phyloP scores from a whole-genome alignment of 1,140 invertebrate species.

The Leptinotarsa undecemlineata region DNA sequence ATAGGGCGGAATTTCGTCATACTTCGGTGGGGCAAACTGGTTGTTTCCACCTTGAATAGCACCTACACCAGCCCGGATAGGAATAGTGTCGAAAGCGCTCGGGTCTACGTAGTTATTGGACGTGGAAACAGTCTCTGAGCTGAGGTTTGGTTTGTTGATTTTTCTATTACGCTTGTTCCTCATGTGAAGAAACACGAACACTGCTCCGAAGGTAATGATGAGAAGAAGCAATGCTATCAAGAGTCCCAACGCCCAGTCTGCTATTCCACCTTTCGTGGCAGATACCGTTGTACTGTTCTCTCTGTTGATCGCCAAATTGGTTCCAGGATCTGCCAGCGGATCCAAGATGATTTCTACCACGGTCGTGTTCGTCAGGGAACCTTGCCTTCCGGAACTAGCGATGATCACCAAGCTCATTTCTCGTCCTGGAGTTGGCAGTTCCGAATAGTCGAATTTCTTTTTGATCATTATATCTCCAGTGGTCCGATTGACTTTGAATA shows the following conservation, averaged over 20 bases:
- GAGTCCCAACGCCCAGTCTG: slow-evolving; percentile 86
- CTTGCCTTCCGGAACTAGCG: slow-evolving; percentile 84
- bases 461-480: slow-evolving; percentile 85
- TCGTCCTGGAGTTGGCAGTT: slow-evolving; percentile 65
- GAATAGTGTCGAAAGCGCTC: slow-evolving; percentile 85
- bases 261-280: slow-evolving; percentile 68
- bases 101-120: slow-evolving; percentile 82
- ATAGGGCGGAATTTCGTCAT: slow-evolving; percentile 89
- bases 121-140: slow-evolving; percentile 70
- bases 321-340: slow-evolving; percentile 63
- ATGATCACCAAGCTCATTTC: slow-evolving; percentile 80
- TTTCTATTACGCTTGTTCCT: slow-evolving; percentile 81
- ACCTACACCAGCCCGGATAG: slow-evolving; percentile 67
- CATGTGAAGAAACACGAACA: slow-evolving; percentile 82
- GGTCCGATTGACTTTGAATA: slow-evolving; percentile 90
- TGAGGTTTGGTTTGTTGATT: slow-evolving; percentile 74
- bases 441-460: slow-evolving; percentile 70
- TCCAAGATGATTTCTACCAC: slow-evolving; percentile 84
- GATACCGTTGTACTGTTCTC: slow-evolving; percentile 58
- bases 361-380: slow-evolving; percentile 82
- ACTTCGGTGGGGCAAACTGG: slow-evolving; percentile 85
- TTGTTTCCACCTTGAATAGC: slow-evolving; percentile 61
- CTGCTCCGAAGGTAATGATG: slow-evolving; percentile 77
- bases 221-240: slow-evolving; percentile 80
- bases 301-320: slow-evolving; percentile 60